Evolutionary conservation across 2,888 invertebrate genomes (phyloP), one percentile per base, ranked within the genome.

Genomic region (Camponotus fellah): DNA sequence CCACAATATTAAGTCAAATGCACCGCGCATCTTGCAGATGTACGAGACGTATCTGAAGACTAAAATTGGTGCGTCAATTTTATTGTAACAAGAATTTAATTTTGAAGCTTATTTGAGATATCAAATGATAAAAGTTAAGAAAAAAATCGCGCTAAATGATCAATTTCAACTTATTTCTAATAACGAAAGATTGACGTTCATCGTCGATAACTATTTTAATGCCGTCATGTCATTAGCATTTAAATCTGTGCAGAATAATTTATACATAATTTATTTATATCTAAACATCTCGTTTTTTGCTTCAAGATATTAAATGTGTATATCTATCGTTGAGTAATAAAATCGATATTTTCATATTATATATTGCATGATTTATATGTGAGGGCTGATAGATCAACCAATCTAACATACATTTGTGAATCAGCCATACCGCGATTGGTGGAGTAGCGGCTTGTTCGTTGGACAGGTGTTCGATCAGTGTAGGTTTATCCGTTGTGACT

Each of bases 391-490:
- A 46, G 37, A 69, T 79, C 60, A 68, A 60, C 43, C 17, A 46
- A 77, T 37, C 66, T 56, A 46, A 26, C 80, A 83, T 68, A 79
- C 62, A 80, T 81, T 71, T 58, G 83, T 46, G 76, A 83, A 79
- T 84, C 83, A 86, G 79, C 83, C 77, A 80, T 62, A 58, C 37
- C 71, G 77, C 82, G 82, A 53, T 69, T 84, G 82, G 56, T 72
- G 56, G 56, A 58, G 37, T 34, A 62, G 49, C 62, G 65, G 60
- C 58, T 82, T 40, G 80, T 56, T 60, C 68, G 77, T 72, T 37
- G 83, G 81, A 90, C 89, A 89, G 89, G 87, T 89, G 89, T 81
- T 75, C 71, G 66, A 14, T 43, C 46, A 37, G 79, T 80, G 37
- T 65, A 62, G 53, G 85, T 84, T 77, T 86, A 84, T 82, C 64